Evolutionary conservation across 2,113 vertebrate species (phyloP).

Genomic region (Alces alces): DNA sequence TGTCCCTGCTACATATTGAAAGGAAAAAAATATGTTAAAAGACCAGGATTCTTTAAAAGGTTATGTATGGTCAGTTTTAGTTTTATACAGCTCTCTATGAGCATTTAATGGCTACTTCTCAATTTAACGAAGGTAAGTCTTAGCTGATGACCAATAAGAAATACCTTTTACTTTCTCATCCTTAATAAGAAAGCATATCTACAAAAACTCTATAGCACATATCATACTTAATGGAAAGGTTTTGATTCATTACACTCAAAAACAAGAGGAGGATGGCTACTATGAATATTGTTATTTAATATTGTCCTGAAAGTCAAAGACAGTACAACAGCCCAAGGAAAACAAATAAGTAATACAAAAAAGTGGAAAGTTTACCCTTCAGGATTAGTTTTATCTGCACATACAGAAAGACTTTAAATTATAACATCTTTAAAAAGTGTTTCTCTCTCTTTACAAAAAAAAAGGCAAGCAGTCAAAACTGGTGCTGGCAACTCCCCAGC

Average conservation of each 20-base stretch:
- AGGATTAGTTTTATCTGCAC: background rate
- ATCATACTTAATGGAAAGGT: background rate
- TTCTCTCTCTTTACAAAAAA: background rate
- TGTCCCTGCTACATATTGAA: background rate
- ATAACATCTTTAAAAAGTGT: background rate
- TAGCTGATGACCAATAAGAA: background rate
- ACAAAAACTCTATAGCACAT: background rate
- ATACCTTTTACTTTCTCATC: background rate
- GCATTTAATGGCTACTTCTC: background rate
- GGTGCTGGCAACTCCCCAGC: background rate
- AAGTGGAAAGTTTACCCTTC: background rate
- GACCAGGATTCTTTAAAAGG: background rate
- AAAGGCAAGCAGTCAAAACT: background rate
- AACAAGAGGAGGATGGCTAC: background rate
- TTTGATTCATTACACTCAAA: background rate
- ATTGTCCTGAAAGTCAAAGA: background rate
- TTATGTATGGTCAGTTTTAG: background rate
- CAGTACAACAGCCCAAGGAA: background rate
- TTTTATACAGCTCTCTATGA: background rate
- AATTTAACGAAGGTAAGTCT: background rate
- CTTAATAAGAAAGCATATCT: background rate
- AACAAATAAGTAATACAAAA: background rate
- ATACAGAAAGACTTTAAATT: background rate
- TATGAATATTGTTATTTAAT: background rate
- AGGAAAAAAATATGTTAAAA: background rate